Evolutionary conservation across 2,797 vertebrate species (phyloP), one percentile per base, ranked within the genome.

Genomic region (Loris lydekkerianus): DNA sequence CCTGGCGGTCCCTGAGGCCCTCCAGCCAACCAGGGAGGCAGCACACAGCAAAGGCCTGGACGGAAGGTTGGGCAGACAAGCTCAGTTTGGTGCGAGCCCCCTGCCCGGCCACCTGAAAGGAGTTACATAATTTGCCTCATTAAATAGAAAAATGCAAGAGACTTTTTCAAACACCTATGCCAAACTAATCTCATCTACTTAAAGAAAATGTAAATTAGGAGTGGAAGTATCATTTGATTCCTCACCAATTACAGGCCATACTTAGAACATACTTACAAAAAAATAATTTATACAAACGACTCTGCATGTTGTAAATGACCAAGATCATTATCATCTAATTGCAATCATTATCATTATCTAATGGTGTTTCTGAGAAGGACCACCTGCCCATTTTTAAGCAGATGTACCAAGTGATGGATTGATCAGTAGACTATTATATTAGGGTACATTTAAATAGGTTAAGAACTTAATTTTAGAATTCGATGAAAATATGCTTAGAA

Each of bases 261-360:
- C 72, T 95, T 97, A 70, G 1, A 76, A 86, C 77, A 87, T 76
- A 60, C 72, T 95, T 97, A 65, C 2, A 72, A 86, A 95, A 34
- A 91, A 95, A 92, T 93, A 63, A 96, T 90, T 96, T 94, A 89
- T 93, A 96, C 56, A 97, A 96, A 97, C 0, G 69, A 93, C 97
- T 98, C 96, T 92, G 97, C 95, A 60, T 96, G 97, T 89, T 93
- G 97, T 96, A 98, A 97, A 98, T 97, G 96, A 93, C 91, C 87
- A 70, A 91, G 93, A 97, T 97, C 97, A 97, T 98, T 98, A 97
- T 87, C 84, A 90, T 67, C 89, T 97, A 97, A 98, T 97, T 97
- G 89, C 86, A 85, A 93, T 95, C 94, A 93, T 97, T 96, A 96
- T 91, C 97, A 96, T 96, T 95, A 96, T 85, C 95, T 97, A 96